These are phyloP conservation scores for Galago senegalensis DNA, from an alignment of 2,797 vertebrate genomes.

Conservation along the genomic window DNA sequence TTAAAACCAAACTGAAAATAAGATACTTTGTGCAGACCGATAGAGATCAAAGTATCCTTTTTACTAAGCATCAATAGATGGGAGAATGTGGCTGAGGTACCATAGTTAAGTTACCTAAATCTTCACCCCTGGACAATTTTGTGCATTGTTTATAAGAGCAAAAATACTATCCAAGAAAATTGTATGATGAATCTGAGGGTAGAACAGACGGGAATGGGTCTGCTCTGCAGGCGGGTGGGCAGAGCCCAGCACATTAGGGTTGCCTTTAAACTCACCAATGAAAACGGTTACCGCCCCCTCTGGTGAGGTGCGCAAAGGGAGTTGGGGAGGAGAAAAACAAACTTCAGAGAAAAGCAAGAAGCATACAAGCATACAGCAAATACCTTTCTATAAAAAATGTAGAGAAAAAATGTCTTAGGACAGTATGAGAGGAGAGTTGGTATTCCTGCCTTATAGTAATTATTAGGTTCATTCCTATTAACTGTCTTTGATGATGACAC, in stretches of 20 bases:
- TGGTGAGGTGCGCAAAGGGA: not conserved
- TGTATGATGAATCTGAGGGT: too few species aligned
- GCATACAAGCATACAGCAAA: not conserved
- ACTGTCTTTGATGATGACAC: not conserved
- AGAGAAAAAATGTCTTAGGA: not conserved
- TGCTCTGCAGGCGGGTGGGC: not conserved
- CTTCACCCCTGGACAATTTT: not conserved
- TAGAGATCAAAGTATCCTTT: not conserved
- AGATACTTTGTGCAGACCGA: not conserved
- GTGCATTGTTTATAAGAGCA: not conserved
- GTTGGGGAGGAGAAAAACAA: not conserved
- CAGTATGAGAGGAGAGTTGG: not conserved
- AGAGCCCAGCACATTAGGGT: not conserved
- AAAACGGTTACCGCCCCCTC: not conserved
- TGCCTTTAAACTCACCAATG: not conserved
- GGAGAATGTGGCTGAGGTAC: not conserved
- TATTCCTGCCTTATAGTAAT: not conserved
- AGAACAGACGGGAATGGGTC: not conserved
- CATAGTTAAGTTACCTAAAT: not conserved
- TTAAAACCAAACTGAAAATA: conserved; percentile 23
- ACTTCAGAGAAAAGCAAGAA: not conserved
- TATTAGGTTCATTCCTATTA: not conserved
- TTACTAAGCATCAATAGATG: not conserved
- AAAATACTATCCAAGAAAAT: not conserved
- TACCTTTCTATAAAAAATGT: not conserved